Conservation (phyloP, 1,140 invertebrate species). For the Temnothorax curvispinosus region DNA sequence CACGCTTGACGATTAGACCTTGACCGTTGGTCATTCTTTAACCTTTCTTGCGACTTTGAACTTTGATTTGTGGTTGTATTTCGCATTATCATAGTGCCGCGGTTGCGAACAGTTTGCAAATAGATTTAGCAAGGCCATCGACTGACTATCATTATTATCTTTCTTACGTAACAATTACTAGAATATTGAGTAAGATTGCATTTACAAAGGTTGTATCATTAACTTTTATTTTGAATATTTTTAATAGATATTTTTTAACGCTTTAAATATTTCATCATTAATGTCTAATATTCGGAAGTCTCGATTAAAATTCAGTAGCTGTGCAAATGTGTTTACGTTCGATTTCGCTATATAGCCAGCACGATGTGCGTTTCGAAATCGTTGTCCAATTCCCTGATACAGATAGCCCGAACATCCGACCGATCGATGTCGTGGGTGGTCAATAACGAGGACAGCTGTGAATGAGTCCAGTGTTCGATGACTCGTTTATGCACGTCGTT, state of each 20-base stretch:
- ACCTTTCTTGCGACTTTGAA: slow-evolving; percentile 25
- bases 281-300: background rate
- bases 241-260: background rate
- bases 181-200: background rate
- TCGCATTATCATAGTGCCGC: background rate
- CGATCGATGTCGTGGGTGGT: slow-evolving; percentile 75
- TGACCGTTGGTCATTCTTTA: slow-evolving; percentile 61
- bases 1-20: slow-evolving; percentile 65
- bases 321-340: slow-evolving; percentile 7
- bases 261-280: background rate
- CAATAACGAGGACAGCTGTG: slow-evolving; percentile 71
- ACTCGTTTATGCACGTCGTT: slow-evolving; percentile 75
- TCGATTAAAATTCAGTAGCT: slow-evolving; percentile 32
- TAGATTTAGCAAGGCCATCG: no score
- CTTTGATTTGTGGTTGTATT: background rate
- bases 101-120: background rate
- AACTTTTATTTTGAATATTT: background rate
- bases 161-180: background rate
- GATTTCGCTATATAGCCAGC: slow-evolving; percentile 62
- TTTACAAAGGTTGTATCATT: background rate
- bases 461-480: slow-evolving; percentile 78
- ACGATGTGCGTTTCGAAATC: slow-evolving; percentile 67
- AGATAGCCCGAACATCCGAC: slow-evolving; percentile 65
- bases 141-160: background rate
- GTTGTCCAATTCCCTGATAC: slow-evolving; percentile 67